These are phyloP conservation scores for Thymelicus sylvestris DNA, from an alignment of 2,888 invertebrate genomes.

Conservation along the genomic window DNA sequence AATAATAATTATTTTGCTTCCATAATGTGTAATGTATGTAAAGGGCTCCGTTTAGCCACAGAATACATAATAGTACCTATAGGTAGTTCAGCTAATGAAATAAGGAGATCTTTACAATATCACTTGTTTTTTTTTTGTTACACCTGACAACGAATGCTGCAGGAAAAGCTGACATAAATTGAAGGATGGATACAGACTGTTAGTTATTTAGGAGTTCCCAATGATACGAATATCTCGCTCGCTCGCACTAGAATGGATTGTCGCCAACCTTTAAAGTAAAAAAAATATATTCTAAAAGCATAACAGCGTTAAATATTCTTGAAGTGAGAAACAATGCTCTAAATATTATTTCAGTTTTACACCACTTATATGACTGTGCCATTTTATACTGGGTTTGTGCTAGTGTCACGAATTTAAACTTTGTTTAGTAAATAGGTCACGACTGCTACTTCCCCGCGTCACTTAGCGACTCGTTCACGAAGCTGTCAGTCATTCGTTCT, in stretches of 20 bases:
- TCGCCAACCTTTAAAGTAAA: background rate
- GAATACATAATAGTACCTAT: too few species aligned
- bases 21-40: background rate
- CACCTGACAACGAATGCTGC: too few species aligned
- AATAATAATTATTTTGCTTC: background rate
- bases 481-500: conserved; percentile 26
- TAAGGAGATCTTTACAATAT: too few species aligned
- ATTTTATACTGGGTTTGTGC: conserved; percentile 22
- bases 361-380: conserved; percentile 6
- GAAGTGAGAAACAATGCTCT: background rate
- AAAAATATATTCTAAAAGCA: background rate
- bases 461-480: conserved; percentile 26
- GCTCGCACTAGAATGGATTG: background rate
- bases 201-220: too few species aligned
- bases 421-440: conserved; percentile 37
- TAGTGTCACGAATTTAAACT: conserved; percentile 29
- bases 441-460: conserved; percentile 33
- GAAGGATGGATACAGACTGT: too few species aligned
- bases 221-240: background rate
- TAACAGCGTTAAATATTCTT: background rate
- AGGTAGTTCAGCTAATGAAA: too few species aligned
- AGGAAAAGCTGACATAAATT: too few species aligned
- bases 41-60: too few species aligned
- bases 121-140: too few species aligned
- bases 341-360: conserved; percentile 11